Conservation (phyloP, 2,113 vertebrate genomes). For the Corythoichthys haematopterus region DNA sequence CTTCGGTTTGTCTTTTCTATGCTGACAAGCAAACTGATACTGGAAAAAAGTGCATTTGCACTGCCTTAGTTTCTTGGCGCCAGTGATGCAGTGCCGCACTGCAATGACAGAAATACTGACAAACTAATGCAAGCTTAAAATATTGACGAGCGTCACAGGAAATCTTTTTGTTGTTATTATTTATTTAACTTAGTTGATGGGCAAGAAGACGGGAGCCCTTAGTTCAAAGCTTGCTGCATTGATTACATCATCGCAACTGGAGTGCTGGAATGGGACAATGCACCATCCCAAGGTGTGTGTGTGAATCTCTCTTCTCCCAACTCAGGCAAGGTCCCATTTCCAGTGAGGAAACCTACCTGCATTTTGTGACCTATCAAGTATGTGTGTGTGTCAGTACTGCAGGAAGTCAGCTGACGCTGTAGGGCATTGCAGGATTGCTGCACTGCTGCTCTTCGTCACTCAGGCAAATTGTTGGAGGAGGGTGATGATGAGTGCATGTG, state of each 20-base stretch:
- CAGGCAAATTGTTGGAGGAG: conserved; percentile 62
- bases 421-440: conserved; percentile 73
- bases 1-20: conserved; percentile 15
- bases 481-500: conserved; percentile 65
- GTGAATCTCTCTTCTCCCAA: conserved; percentile 29
- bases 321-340: conserved; percentile 32
- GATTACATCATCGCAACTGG: conserved; percentile 77
- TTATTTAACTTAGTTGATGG: conserved; percentile 25
- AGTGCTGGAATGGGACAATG: conserved; percentile 76
- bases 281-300: conserved; percentile 58
- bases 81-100: conserved; percentile 45
- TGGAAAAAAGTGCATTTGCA: conserved; percentile 10
- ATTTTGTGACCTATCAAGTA: conserved; percentile 7
- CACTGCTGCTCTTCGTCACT: conserved; percentile 40
- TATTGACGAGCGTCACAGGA: conserved; percentile 1
- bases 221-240: conserved; percentile 81
- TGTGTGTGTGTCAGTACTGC: conserved; percentile 60
- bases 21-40: conserved; percentile 13
- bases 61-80: conserved; percentile 41
- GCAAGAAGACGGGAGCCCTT: conserved; percentile 45
- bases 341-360: conserved; percentile 29
- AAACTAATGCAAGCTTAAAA: conserved; percentile 32
- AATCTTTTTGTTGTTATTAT: conserved; percentile 5
- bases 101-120: conserved; percentile 24
- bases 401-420: conserved; percentile 66